Base-by-base conservation (phyloP, 2,113 vertebrate genomes). In the Rynchops niger region DNA sequence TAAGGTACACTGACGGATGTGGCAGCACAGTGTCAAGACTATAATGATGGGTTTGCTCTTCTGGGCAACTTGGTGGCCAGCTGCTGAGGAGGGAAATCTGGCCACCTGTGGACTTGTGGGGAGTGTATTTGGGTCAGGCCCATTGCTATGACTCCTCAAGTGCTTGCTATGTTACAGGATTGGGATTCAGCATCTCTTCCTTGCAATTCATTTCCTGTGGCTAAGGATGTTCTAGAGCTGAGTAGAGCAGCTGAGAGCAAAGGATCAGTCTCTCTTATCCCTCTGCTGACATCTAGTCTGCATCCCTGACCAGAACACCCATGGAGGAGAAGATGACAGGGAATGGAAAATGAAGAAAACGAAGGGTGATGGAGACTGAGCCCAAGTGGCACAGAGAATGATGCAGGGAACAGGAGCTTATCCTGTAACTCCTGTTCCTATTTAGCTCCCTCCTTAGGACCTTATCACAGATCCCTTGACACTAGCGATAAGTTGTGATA, bases 371-470 rank as follows among this genome's bases (percentile, higher is more conserved):
- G 42, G 42, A 77, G 21, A 36, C 8, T 58, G 5, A 89, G 43
- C 8, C 30, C 1, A 9, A 71, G 43, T 13, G 43, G 23, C 40
- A 27, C 62, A 85, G 65, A 49, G 10, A 72, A 9, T 0, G 0
- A 73, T 11, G 21, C 8, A 90, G 27, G 58, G 19, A 88, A 83
- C 19, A 70, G 40, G 15, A 90, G 21, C 16, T 77, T 83, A n/a
- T 80, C 32, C 55, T 66, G 7, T 63, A 27, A 13, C n/a, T 62
- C 29, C 47, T 38, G 4, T n/a, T 83, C 8, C 42, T 62, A 12
- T 58, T 77, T 71, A 29, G 10, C 22, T 81, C 12, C 77, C 62
- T 73, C 26, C 32, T 17, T 70, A 47, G 74, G 76, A 90, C 19
- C 58, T 63, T 63, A 30, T 9, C 49, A 61, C 32, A 86, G 66